Evolutionary conservation across 1,140 invertebrate species (phyloP), one percentile per base, ranked within the genome.

Genomic region (Ooceraea biroi): DNA sequence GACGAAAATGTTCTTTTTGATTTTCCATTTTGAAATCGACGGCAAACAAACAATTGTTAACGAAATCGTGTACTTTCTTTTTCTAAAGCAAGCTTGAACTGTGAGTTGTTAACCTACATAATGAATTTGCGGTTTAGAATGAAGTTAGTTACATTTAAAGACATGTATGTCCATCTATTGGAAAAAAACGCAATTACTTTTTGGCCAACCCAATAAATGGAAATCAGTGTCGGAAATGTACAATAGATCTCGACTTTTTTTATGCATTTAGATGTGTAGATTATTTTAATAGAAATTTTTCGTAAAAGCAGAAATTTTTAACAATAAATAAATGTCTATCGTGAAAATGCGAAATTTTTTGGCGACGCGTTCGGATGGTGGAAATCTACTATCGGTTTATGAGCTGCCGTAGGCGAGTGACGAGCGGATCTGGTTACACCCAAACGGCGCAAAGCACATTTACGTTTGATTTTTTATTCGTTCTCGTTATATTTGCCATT

Each of bases 401-500:
- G 41, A 63, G n/a, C 25, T 27, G 19, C 61, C 19, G 22, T 68
- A 44, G 61, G 74, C 74, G 14, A 68, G n/a, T 44, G 44, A 65
- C 30, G 57, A 55, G 44, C 48, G 7, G 55, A 77, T 44, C 46
- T 12, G 48, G 30, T 68, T 68, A 55, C 30, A 68, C 4, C 60
- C 22, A 25, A 61, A 41, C 52, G 41, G 41, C 41, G 10, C 14
- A 55, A 55, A 44, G 48, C 30, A 68, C 52, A 55, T 78, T 78
- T 68, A 78, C 52, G 52, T 78, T 78, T 68, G 48, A 68, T 55
- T 78, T 55, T 72, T 68, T 66, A 41, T 66, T 55, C 19, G 17
- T 14, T 78, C 30, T 50, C 17, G 74, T 52, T 36, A 36, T 76
- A 50, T 36, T 68, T 78, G 17, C 22, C 74, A 19, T 27, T 55